Evolutionary conservation across 2,888 invertebrate species (phyloP), one percentile per base, ranked within the genome.

Genomic region (Stictocephala bisonia): DNA sequence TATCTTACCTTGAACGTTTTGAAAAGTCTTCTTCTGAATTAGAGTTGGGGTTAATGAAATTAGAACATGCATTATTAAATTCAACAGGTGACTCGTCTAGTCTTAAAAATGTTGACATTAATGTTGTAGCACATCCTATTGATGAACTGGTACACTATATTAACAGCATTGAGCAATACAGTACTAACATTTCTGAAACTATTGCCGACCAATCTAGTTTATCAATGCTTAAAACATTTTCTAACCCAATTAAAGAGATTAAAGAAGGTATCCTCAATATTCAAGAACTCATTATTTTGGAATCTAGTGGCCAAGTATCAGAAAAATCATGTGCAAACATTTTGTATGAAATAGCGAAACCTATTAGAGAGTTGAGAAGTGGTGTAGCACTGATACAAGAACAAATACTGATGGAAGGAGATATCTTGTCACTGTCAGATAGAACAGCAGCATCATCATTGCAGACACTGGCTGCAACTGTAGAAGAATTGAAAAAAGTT

Each of bases 71-170:
- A 11, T 74, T 82, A 1, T 79, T 85, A 70, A 88, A 88, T 48
- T 83, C 89, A 79, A 88, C 89, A 3, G 87, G 88, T 6, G 84
- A 88, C 67, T 58, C 27, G 3, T 41, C 50, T n/a, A 73, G 70
- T 15, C 87, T 87, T 77, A 88, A 88, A 78, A 83, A 89, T 76
- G 88, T 89, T 0, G 87, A 85, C 2, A 84, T 90, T 18, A 87
- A 88, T 82, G 88, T 88, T 13, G 83, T 87, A 72, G 84, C 85
- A 26, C 83, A 85, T 67, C 86, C 86, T 0, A 83, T 84, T 9
- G 83, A 85, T 81, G 81, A 85, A 69, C 77, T 86, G 9, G 84
- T 83, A 77, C 80, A 81, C 73, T 83, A 82, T 67, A 78, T 86
- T 1, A 74, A 82, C n/a, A 77, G 73, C 1, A 81, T 84, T 7